Evolutionary conservation across 2,113 vertebrate species (phyloP), one percentile per base, ranked within the genome.

Genomic region (Daubentonia madagascariensis): DNA sequence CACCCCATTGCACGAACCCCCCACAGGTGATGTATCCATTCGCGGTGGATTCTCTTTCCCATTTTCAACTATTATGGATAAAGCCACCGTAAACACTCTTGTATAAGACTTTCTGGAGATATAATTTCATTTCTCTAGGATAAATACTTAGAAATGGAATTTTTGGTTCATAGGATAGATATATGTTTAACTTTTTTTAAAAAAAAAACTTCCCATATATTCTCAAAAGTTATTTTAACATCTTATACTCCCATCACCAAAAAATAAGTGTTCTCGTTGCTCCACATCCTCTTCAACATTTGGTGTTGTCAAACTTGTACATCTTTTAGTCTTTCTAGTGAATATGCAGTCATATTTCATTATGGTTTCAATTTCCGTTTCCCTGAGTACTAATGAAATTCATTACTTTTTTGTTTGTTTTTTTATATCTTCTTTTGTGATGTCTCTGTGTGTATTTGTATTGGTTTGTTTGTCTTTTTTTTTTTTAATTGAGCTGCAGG

Each of bases 1-100:
- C 4, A 22, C 11, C 25, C 9, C 35, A 2, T 4, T 12, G 16
- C 3, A 1, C 12, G 72, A 50, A 0, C 2, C 1, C 0, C 5
- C 3, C 23, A 9, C 43, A 23, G 45, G 3, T 0, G 28, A 17
- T 1, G 14, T 0, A 1, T 5, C 30, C 2, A 0, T 8, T 6
- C 50, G 37, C 0, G 14, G 22, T 25, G 23, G 25, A 0, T 0
- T 5, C 18, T 14, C 25, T 13, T 20, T 28, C 59, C 6, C 1
- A 8, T 11, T 45, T 35, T 57, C 10, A 32, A 35, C 9, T 1
- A 2, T 11, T 1, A 2, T 0, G 1, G 22, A 20, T 4, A 6
- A 18, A 18, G 28, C 11, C 10, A 17, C 40, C 1, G 1, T 0
- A 28, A 6, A 4, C 11, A 35, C 9, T 11, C 12, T 18, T 7